Percentiles rank a stretch among this genome's conserved stretches.
Conservation (phyloP, 2,113 vertebrate genomes). For the Amblyopsis rosae region DNA sequence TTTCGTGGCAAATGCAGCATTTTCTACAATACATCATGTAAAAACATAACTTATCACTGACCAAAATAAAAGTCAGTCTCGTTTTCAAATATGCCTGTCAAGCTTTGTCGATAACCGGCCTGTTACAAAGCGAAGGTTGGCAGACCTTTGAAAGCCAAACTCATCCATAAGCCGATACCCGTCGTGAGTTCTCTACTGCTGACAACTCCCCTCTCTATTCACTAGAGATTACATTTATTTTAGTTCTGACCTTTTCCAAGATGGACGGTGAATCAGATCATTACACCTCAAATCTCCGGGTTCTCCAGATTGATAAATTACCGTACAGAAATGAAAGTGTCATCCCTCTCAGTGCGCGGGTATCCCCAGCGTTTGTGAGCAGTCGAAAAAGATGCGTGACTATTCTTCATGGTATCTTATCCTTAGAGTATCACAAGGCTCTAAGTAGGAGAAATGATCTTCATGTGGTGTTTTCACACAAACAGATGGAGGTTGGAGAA, state of each 20-base stretch:
- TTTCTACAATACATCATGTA: conserved; percentile 26
- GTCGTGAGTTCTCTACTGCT: conserved; percentile 49
- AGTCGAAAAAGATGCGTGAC: conserved; percentile 31
- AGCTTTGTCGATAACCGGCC: conserved; percentile 37
- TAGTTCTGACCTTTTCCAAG: conserved; percentile 65
- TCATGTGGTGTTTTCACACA: not conserved
- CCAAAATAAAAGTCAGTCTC: conserved; percentile 38
- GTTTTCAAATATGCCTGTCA: conserved; percentile 40
- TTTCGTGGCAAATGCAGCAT: conserved; percentile 2
- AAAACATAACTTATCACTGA: conserved; percentile 3
- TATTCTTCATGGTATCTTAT: conserved; percentile 11
- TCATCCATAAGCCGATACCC: conserved; percentile 42
- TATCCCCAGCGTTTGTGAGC: conserved; percentile 21
- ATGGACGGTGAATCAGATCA: conserved; percentile 61
- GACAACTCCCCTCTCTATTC: conserved; percentile 45
- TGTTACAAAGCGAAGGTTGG: conserved; percentile 23
- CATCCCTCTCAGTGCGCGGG: conserved; percentile 28
- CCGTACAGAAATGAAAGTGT: conserved; percentile 59
- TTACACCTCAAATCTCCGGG: conserved; percentile 54
- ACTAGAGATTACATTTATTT: conserved; percentile 65
- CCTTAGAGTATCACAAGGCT: conserved; percentile 9
- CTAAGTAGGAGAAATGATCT: conserved; percentile 32
- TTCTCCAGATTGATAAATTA: conserved; percentile 54
- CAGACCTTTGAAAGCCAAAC: conserved; percentile 9
- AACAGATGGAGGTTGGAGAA: not conserved